phyloP scores from a whole-genome alignment of 2,113 vertebrate genomes.

The Azemiops feae region DNA sequence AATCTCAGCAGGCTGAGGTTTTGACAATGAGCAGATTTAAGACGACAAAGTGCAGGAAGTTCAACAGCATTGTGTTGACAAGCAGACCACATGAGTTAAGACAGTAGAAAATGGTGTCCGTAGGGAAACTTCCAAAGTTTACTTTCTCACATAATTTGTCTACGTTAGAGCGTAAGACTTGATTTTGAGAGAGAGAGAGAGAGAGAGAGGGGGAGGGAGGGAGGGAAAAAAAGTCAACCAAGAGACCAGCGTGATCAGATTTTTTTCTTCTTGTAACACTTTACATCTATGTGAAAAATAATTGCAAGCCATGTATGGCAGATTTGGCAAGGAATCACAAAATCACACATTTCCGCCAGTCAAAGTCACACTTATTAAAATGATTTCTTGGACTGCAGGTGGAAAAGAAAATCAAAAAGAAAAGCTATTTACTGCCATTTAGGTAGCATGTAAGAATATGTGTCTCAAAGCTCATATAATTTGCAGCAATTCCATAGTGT shows the following conservation, averaged over 20 bases:
- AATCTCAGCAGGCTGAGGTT: constrained; percentile 39
- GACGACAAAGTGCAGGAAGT: constrained; percentile 41
- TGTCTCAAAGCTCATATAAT: constrained; percentile 36
- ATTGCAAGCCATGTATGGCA: constrained; percentile 52
- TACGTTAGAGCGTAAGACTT: background rate
- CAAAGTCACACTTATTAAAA: constrained; percentile 54
- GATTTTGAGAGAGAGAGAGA: background rate
- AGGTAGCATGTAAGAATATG: constrained; percentile 45
- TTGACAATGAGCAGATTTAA: constrained; percentile 57
- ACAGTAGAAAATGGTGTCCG: constrained; percentile 21
- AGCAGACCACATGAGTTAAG: constrained; percentile 14
- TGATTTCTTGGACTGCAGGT: background rate
- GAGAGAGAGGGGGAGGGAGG: no score
- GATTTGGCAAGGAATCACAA: constrained; percentile 47
- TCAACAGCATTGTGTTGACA: constrained; percentile 38
- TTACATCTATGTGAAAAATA: constrained; percentile 50
- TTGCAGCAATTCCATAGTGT: constrained; percentile 3
- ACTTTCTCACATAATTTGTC: constrained; percentile 50
- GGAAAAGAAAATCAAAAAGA: constrained; percentile 2
- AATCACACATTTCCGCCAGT: constrained; percentile 59
- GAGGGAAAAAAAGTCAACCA: background rate
- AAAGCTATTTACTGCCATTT: constrained; percentile 48
- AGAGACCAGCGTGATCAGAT: background rate
- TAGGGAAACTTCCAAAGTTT: constrained; percentile 42
- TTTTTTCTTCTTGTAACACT: constrained; percentile 38